Conservation (phyloP, 2,888 invertebrate species). For the Lepetodrilus schrolli region DNA sequence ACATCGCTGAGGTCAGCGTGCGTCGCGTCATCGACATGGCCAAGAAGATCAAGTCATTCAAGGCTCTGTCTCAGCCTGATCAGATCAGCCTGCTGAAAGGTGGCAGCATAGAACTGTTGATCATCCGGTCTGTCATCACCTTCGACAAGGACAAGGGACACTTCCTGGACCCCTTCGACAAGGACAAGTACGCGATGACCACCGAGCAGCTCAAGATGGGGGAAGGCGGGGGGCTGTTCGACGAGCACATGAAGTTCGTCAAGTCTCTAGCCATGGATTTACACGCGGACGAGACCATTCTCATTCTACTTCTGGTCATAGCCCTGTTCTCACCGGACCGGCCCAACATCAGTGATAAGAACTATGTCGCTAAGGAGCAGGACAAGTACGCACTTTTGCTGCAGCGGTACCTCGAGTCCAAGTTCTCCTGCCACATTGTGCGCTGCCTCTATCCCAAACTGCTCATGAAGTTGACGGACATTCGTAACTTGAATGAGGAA, state of each 20-base stretch:
- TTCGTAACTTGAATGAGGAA: constrained; percentile 92
- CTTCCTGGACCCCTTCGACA: constrained; percentile 82
- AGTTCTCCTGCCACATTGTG: constrained; percentile 64
- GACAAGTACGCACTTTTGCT: constrained; percentile 74
- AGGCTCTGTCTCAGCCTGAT: constrained; percentile 95
- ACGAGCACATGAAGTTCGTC: constrained; percentile 75
- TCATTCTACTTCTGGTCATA: constrained; percentile 93
- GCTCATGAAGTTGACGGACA: constrained; percentile 92
- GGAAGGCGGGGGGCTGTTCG: constrained; percentile 70
- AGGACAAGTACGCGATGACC: constrained; percentile 82
- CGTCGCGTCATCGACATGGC: constrained; percentile 83
- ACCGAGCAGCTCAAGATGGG: constrained; percentile 93
- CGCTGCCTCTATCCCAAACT: constrained; percentile 77
- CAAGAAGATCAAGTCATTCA: constrained; percentile 83
- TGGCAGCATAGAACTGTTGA: constrained; percentile 97
- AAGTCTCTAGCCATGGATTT: constrained; percentile 85
- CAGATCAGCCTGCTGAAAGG: constrained; percentile 93
- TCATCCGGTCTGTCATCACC: constrained; percentile 92
- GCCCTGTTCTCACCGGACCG: constrained; percentile 91
- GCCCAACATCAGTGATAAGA: constrained; percentile 79
- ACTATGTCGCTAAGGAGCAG: constrained; percentile 72
- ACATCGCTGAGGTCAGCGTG: constrained; percentile 79
- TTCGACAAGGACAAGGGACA: constrained; percentile 92
- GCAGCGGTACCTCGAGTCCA: constrained; percentile 72
- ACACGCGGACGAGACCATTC: constrained; percentile 90